Percentiles rank a stretch among this genome's conserved stretches.
Conservation (phyloP, 2,888 invertebrate species). For the Leptura quadrifasciata region DNA sequence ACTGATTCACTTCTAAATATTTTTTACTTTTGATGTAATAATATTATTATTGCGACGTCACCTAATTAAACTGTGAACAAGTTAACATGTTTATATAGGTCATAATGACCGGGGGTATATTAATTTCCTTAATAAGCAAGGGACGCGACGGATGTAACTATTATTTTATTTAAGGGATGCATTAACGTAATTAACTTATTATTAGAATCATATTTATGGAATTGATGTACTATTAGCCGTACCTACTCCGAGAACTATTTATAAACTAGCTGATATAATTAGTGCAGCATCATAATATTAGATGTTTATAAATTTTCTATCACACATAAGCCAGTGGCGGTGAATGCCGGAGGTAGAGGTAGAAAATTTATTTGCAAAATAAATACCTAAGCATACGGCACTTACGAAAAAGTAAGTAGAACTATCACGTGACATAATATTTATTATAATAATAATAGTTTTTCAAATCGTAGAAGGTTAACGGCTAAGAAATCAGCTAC, state of each 20-base stretch:
- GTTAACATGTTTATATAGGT: slow-evolving; percentile 18
- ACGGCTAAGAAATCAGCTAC: too few relatives aligned
- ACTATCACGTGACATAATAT: too few relatives aligned
- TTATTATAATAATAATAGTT: too few relatives aligned
- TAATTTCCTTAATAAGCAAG: slow-evolving; percentile 34
- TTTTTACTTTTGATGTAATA: not conserved
- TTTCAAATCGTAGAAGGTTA: too few relatives aligned
- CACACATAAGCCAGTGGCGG: too few relatives aligned
- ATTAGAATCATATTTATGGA: not conserved
- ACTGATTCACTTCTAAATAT: slow-evolving; percentile 4
- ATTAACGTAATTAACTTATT: slow-evolving; percentile 34
- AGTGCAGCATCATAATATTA: not conserved
- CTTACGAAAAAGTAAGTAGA: too few relatives aligned
- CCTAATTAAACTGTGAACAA: slow-evolving; percentile 12
- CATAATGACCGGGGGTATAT: slow-evolving; percentile 2
- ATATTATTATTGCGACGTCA: slow-evolving; percentile 13
- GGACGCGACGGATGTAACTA: slow-evolving; percentile 22
- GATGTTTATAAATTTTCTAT: too few relatives aligned
- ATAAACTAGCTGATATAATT: not conserved
- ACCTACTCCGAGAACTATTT: not conserved
- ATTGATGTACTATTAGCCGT: slow-evolving; percentile 3
- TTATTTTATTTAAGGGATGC: slow-evolving; percentile 28
- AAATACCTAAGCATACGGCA: too few relatives aligned
- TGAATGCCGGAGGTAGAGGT: too few relatives aligned
- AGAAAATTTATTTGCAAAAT: too few relatives aligned